Evolutionary conservation across 2,113 vertebrate genomes (phyloP), one percentile per base, ranked within the genome.

Genomic region (Cavia aperea): DNA sequence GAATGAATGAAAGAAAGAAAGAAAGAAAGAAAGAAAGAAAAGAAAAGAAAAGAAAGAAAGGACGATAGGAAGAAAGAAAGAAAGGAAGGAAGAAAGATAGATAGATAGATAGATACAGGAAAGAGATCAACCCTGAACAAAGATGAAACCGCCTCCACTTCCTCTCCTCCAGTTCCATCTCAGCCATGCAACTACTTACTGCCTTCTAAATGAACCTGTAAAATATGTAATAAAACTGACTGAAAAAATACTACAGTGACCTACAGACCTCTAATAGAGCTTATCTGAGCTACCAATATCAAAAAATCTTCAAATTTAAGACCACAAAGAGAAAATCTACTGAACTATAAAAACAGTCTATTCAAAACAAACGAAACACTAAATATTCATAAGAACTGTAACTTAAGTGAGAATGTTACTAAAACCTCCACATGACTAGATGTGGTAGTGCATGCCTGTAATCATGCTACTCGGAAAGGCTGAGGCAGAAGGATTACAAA

Each of bases 191-290:
- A 88, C 39, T 89, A 78, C 21, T 66, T 78, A 73, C 31, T 29
- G 49, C 11, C 36, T 84, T 95, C 82, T 85, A 54, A 75, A 54
- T 89, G 87, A 39, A 88, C 39, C 33, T 79, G 77, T 88, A 93
- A 56, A 73, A 83, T 65, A 93, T 33, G 63, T 62, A 90, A 88
- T 26, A 89, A 92, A 36, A 93, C 16, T 29, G 13, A 66, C 16
- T 93, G 70, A 36, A 21, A 75, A 39, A 56, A 75, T 21, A 21
- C 51, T 65, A 43, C 9, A 14, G 46, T n/a, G 23, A 65, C n/a
- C 81, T 82, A 70, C 0, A 70, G 62, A 60, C 15, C 18, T 88
- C 36, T 88, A 60, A 85, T 58, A 66, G 2, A 62, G 12, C 7
- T 21, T 36, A 92, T 62, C 16, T 86, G 65, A 90, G 60, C 31